Conservation (phyloP, 2,113 vertebrate genomes). For the Cygnus buccinator region DNA sequence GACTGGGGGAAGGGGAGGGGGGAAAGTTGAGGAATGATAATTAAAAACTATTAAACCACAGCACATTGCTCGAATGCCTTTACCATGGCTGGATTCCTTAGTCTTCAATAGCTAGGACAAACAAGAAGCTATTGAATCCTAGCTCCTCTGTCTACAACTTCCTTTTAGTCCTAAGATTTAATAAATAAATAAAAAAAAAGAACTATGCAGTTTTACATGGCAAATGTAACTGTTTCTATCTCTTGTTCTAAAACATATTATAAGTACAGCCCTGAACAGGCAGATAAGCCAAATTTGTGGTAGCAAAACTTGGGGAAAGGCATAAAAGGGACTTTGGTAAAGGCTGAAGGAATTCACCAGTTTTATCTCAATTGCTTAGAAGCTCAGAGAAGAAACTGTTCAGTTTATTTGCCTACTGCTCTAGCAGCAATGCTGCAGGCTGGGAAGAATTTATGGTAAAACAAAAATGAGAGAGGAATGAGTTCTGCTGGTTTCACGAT, state of each 20-base stretch:
- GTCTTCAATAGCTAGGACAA: not conserved
- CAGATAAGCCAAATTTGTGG: not conserved
- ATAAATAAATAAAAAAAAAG: not conserved
- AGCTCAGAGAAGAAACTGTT: not conserved
- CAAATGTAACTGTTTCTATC: not conserved
- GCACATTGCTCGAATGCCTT: not conserved
- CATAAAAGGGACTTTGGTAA: not conserved
- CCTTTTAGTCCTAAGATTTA: not conserved
- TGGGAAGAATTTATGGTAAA: not conserved
- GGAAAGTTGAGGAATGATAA: not conserved
- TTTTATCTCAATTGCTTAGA: not conserved
- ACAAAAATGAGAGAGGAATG: not conserved
- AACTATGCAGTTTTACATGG: not conserved
- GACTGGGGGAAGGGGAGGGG: not conserved
- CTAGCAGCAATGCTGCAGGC: not conserved
- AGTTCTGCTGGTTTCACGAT: not conserved
- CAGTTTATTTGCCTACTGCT: not conserved
- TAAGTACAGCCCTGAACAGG: not conserved
- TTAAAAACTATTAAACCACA: not conserved
- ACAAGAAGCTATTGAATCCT: not conserved
- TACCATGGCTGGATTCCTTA: not conserved
- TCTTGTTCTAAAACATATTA: not conserved
- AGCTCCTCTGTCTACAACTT: not conserved
- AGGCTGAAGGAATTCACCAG: not conserved
- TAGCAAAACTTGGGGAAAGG: not conserved